Evolutionary conservation across 2,888 invertebrate genomes (phyloP).

Genomic region (Pristionchus japonicus): DNA sequence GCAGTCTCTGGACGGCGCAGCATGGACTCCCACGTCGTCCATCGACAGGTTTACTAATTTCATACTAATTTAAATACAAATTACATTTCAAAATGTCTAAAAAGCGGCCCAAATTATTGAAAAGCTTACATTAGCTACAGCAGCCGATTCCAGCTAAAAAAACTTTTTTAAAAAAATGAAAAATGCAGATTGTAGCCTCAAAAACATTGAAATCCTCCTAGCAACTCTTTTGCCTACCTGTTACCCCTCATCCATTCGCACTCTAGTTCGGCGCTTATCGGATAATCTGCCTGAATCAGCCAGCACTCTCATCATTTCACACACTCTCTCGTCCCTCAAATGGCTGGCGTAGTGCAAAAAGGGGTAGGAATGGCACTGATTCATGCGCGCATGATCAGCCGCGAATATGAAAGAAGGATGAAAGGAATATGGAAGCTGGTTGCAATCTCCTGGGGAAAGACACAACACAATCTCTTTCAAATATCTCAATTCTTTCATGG

Average conservation of each 20-base stretch:
- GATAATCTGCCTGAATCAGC: background rate
- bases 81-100: too few species aligned
- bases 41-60: slow-evolving; percentile 35
- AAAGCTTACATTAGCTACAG: too few species aligned
- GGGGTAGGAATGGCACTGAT: background rate
- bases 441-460: background rate
- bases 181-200: background rate
- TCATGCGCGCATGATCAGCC: background rate
- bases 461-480: background rate
- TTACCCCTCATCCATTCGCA: background rate
- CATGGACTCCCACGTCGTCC: slow-evolving; percentile 40
- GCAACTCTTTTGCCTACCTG: background rate
- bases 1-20: background rate
- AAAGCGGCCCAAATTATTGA: too few species aligned
- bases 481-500: background rate
- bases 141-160: too few species aligned
- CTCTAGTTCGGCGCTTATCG: slow-evolving; percentile 5
- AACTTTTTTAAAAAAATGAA: background rate
- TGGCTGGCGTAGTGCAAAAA: slow-evolving; percentile 18
- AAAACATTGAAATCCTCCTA: too few species aligned
- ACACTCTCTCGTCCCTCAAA: background rate
- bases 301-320: background rate
- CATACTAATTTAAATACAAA: background rate
- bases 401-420: background rate
- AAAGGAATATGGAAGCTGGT: slow-evolving; percentile 22